These are phyloP conservation scores for Acyrthosiphon pisum DNA, from an alignment of 1,140 invertebrate species.

Conservation along the genomic window DNA sequence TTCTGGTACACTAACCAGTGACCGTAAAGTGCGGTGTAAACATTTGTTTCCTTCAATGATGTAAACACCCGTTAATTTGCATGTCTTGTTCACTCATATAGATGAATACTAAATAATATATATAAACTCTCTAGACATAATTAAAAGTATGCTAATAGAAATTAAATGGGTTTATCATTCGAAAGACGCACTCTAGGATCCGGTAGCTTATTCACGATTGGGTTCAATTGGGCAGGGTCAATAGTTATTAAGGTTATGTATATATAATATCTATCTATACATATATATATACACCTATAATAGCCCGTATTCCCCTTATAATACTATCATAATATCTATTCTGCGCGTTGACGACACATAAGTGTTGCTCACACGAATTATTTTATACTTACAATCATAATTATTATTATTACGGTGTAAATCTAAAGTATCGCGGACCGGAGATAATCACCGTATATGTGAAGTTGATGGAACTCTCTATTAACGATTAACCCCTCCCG, in stretches of 20 bases:
- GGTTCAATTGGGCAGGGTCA: constrained; percentile 52
- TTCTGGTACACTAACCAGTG: background rate
- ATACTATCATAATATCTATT: background rate
- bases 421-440: background rate
- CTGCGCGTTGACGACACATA: background rate
- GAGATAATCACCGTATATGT: background rate
- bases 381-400: background rate
- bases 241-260: constrained; percentile 29
- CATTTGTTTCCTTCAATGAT: constrained; percentile 4
- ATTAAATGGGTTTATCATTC: constrained; percentile 35
- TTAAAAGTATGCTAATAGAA: constrained; percentile 28
- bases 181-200: constrained; percentile 46
- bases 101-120: constrained; percentile 4
- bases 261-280: background rate
- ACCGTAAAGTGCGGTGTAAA: background rate
- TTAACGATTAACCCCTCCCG: background rate
- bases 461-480: background rate
- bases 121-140: background rate
- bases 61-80: constrained; percentile 9
- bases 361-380: background rate
- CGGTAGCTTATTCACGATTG: constrained; percentile 45
- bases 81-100: background rate
- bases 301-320: constrained; percentile 28
- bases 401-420: background rate
- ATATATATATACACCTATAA: background rate